These are phyloP conservation scores for Hipparchia sbordonii DNA, from an alignment of 2,888 invertebrate species.

Conservation along the genomic window DNA sequence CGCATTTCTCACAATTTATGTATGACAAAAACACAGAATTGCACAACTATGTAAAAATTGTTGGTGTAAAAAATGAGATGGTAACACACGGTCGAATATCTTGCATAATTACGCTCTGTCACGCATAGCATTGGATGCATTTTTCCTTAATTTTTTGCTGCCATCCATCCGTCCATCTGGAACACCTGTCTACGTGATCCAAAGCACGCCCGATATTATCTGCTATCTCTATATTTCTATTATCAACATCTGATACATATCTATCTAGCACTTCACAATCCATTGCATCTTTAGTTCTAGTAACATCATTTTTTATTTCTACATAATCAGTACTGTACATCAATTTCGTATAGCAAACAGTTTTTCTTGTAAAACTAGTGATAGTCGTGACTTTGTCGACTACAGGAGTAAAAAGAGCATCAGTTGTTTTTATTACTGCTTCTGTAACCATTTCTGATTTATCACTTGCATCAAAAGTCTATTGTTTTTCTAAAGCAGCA, in stretches of 20 bases:
- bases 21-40: slow-evolving; percentile 14
- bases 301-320: background rate
- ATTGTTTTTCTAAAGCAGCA: slow-evolving; percentile 5
- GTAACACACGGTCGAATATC: slow-evolving; percentile 36
- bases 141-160: slow-evolving; percentile 57
- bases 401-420: slow-evolving; percentile 19
- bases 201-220: slow-evolving; percentile 48
- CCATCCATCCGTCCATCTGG: slow-evolving; percentile 56
- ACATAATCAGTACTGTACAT: slow-evolving; percentile 16
- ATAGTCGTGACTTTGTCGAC: slow-evolving; percentile 1
- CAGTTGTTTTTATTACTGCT: background rate
- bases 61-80: slow-evolving; percentile 34
- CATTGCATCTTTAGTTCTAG: slow-evolving; percentile 18
- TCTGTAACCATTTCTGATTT: slow-evolving; percentile 12
- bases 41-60: slow-evolving; percentile 13
- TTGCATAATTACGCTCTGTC: slow-evolving; percentile 45
- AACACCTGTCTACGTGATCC: slow-evolving; percentile 61
- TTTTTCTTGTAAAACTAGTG: slow-evolving; percentile 17
- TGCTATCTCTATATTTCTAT: slow-evolving; percentile 3
- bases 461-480: background rate
- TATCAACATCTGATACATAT: background rate
- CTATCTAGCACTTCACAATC: slow-evolving; percentile 33
- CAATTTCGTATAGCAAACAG: background rate
- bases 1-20: background rate
- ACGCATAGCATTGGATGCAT: slow-evolving; percentile 49